Evolutionary conservation across 1,140 invertebrate genomes (phyloP).

Genomic region (Saxidomus purpurata): DNA sequence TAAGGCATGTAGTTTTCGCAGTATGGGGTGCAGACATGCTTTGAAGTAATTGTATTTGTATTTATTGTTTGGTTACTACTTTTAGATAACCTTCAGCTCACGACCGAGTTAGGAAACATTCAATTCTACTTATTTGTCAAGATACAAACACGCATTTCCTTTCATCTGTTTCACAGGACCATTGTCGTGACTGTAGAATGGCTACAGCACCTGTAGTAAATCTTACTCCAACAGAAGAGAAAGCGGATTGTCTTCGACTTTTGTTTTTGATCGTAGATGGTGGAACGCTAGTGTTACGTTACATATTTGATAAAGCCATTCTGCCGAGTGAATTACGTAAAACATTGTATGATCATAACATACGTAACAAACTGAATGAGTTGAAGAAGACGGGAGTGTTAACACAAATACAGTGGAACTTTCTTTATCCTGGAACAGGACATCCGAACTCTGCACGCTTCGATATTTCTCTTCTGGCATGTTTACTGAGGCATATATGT

Average conservation of each 20-base stretch:
- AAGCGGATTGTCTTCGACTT: neutral
- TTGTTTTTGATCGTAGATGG: neutral
- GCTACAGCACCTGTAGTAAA: too few species aligned
- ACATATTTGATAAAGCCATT: neutral
- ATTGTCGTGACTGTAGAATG: too few species aligned
- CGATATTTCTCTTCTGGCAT: neutral
- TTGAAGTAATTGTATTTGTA: too few species aligned
- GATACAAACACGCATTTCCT: too few species aligned
- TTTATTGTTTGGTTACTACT: too few species aligned
- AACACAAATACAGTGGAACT: neutral
- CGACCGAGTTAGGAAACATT: too few species aligned
- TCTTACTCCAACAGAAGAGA: neutral
- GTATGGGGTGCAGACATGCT: too few species aligned
- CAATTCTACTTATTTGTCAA: too few species aligned
- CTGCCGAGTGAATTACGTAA: neutral
- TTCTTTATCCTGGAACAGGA: neutral
- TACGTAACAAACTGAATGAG: neutral
- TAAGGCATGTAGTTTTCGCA: too few species aligned
- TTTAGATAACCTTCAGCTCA: too few species aligned
- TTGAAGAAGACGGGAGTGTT: neutral
- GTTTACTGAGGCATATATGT: neutral
- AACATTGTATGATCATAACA: neutral
- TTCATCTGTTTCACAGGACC: too few species aligned
- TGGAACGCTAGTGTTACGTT: neutral
- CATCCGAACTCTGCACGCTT: neutral